These are phyloP conservation scores for Machaerirhynchus nigripectus DNA, from an alignment of 2,113 vertebrate genomes.

Conservation along the genomic window DNA sequence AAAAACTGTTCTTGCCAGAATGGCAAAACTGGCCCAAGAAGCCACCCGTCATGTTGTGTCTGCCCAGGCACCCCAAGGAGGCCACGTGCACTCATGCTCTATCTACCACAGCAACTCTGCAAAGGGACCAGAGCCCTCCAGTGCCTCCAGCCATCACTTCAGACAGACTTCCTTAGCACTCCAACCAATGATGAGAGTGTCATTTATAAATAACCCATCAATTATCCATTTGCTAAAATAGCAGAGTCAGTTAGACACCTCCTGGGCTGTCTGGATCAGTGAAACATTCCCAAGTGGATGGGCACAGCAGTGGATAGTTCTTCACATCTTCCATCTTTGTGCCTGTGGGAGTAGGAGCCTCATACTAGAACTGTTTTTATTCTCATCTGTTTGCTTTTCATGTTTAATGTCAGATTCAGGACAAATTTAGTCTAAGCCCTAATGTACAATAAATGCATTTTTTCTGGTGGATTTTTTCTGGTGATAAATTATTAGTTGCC, in stretches of 20 bases:
- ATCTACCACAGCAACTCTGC: neutral
- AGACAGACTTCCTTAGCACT: neutral
- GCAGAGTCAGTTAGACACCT: neutral
- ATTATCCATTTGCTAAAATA: neutral
- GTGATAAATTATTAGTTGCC: neutral
- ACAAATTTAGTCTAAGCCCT: neutral
- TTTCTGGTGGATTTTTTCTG: neutral
- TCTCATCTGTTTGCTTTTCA: neutral
- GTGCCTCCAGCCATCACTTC: neutral
- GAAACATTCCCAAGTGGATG: neutral
- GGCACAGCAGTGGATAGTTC: neutral
- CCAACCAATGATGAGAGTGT: neutral
- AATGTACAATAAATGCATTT: neutral
- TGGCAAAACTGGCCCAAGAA: neutral
- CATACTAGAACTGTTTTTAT: neutral
- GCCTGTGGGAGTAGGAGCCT: neutral
- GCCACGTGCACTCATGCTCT: neutral
- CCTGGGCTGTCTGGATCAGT: neutral
- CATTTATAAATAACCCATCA: neutral
- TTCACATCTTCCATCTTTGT: neutral
- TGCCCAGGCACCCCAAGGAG: neutral
- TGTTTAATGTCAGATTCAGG: neutral
- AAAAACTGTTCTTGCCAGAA: neutral
- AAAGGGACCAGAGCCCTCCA: neutral
- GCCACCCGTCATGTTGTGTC: fast-evolving